Evolutionary conservation across 1,140 invertebrate species (phyloP), one percentile per base, ranked within the genome.

Genomic region (Leptinotarsa undecemlineata): DNA sequence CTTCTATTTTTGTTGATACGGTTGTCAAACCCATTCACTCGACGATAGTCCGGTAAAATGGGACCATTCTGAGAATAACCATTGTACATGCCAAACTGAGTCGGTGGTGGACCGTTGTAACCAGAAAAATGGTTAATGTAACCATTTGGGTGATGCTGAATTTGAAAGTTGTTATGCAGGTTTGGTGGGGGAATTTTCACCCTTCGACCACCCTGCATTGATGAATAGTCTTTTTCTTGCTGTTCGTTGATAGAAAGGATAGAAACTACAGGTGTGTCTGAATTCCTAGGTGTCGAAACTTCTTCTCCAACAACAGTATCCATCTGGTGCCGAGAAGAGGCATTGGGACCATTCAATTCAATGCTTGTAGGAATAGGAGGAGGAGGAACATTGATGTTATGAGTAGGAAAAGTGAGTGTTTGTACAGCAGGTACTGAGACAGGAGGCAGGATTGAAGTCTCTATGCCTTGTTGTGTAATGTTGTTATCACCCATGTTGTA

Each of bases 161-260:
- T 68, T 15, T 13, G 5, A n/a, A 69, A 68, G 26, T 72, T 74
- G n/a, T 60, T 57, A 15, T 67, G 73, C 2, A 68, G 19, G 11
- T 15, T 64, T 19, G 48, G 62, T 19, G 63, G 74, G 51, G 26
- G 48, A 4, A 57, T 21, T 63, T 73, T 76, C 20, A 57, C 64
- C 48, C 64, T 68, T 17, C 84, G 75, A 19, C 84, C 84, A 19
- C 84, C 79, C 64, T 84, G 83, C 83, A 85, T 81, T 70, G 84
- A 81, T 48, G 78, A 76, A 68, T 77, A 77, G 72, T 85, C 84
- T 66, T 82, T 84, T 73, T 85, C 84, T 68, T 83, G 82, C 48
- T 81, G 82, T 33, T 83, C 78, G 57, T 84, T 83, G 71, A 85
- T 74, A 60, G 78, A 79, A 21, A 85, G 76, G 19, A 84, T 48